Evolutionary conservation across 35 echinoderm and acorn worm species (phyloP), one percentile per base, ranked within the genome.

Genomic region (Stichopus chloronotus): DNA sequence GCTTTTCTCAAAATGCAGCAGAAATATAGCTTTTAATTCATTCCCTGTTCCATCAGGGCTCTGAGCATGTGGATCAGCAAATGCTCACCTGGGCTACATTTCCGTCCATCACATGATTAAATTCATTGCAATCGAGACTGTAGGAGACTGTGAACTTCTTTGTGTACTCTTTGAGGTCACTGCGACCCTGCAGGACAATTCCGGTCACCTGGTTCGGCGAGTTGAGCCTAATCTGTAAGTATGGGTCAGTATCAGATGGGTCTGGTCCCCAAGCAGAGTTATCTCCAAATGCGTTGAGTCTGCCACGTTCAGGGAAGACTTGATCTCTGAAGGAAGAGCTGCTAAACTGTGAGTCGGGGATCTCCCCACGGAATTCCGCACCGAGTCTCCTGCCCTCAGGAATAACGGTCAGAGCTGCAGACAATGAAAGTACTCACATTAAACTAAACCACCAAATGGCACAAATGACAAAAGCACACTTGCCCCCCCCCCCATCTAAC

Each of bases 131-230:
- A 24, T 88, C 12, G 19, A 52, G 60, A 25, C 86, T 88, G 58
- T 88, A 63, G 16, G 24, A n/a, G 58, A 88, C 58, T 60, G 17
- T 21, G 58, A 88, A 88, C 86, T 69, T 88, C 14, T 16, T 20
- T 7, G n/a, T 19, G 58, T 63, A 88, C 58, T 63, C 86, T n/a
- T 17, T 17, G 52, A 7, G 12, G 58, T 88, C 86, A 69, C 57
- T 57, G 5, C 86, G 55, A 24, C 86, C 86, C n/a, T 88, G 86
- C 7, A 61, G 25, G 12, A 63, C 19, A 8, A 88, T 61, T 5
- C 19, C 86, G 4, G 61, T 88, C n/a, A 88, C 56, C 57, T 14
- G 9, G 86, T 17, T 59, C 5, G 13, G 19, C 6, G 19, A 21
- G 8, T 16, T 23, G 19, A 88, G n/a, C 14, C 63, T 6, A 3